Evolutionary conservation across 2,113 vertebrate species (phyloP).

Genomic region (Pelvicachromis taeniatus): DNA sequence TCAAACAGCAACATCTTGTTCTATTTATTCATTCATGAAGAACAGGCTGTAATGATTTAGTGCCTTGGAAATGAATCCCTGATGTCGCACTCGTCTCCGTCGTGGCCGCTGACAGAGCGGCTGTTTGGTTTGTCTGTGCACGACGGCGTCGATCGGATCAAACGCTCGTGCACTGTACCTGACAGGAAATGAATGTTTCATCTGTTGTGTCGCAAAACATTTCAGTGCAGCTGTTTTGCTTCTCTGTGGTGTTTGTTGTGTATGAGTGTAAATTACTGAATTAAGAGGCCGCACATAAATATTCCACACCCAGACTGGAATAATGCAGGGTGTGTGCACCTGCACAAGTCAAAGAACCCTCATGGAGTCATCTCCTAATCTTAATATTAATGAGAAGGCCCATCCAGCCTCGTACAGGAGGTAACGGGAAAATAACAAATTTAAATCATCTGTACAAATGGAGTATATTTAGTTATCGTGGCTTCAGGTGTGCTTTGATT

Average conservation of each 20-base stretch:
- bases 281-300: background rate
- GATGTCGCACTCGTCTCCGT: constrained; percentile 9
- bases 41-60: constrained; percentile 43
- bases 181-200: background rate
- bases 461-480: background rate
- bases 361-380: background rate
- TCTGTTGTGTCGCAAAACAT: background rate
- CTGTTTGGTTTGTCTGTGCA: background rate
- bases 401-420: background rate
- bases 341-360: background rate
- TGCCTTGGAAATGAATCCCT: constrained; percentile 23
- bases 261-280: background rate
- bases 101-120: background rate
- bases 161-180: background rate
- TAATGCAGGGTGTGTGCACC: background rate
- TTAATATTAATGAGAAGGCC: background rate
- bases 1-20: constrained; percentile 28
- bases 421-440: background rate
- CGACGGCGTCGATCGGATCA: background rate
- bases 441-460: background rate
- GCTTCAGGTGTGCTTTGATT: background rate
- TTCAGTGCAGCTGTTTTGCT: background rate
- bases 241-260: background rate
- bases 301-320: background rate
- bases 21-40: constrained; percentile 48